Base-by-base conservation (phyloP, 2,888 invertebrate genomes). In the Glyphotaelius pellucidus region DNA sequence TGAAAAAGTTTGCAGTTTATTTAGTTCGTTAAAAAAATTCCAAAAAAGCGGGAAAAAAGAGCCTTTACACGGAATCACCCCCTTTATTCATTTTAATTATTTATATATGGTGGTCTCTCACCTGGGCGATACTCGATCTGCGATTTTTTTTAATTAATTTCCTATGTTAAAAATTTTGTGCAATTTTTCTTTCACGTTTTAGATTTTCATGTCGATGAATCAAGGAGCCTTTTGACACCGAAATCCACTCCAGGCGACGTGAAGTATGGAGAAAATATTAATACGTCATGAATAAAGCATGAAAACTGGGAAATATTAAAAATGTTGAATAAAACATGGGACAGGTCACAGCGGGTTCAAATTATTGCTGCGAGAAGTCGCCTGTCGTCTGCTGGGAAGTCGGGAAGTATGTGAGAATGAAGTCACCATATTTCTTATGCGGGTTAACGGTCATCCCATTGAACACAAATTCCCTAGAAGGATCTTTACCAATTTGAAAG, bases 251-350 rank as follows among this genome's bases (percentile, higher is more conserved):
- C 19, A 81, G 12, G 81, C 32, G 32, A 30, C 25, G 86, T 85
- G 30, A 47, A 86, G 38, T n/a, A 86, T 86, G 86, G 15, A n/a
- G 15, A 30, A 47, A 86, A 86, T 86, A 86, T 86, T 86, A 47
- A 86, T 38, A 47, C 14, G 30, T 15, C 86, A 86, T 86, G 86
- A 86, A 86, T 86, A 86, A 86, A 42, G n/a, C 86, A 86, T 86
- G 38, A 19, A 32, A 35, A 30, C 19, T 19, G 86, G 86, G 42
- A 86, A 86, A 86, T 86, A 86, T 86, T 86, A 42, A 86, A 86
- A 86, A 47, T 38, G 86, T 47, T 86, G 86, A 86, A 86, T 86
- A 86, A 86, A 38, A 42, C 30, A 86, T 86, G 47, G 42, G 81
- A 32, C 32, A 81, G 30, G 30, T 81, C 32, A 32, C 32, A 32